Conservation (phyloP, 92 coral and sea anemone species). For the Diadumene lineata region DNA sequence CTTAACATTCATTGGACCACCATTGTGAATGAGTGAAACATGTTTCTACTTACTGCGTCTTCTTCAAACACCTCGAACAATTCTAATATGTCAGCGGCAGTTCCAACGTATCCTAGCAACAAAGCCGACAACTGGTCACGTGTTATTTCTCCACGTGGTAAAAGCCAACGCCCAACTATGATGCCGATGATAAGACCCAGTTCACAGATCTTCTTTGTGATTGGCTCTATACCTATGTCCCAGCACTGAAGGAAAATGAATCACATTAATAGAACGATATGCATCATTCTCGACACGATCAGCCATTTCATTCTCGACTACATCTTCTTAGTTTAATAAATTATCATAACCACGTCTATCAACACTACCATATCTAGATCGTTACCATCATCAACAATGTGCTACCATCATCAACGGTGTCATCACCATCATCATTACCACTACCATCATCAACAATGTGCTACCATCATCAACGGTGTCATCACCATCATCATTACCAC, state of each 20-base stretch:
- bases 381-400: background rate
- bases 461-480: background rate
- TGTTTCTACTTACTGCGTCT: slow-evolving; percentile 56
- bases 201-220: slow-evolving; percentile 82
- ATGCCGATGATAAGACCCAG: slow-evolving; percentile 89
- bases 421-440: background rate
- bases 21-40: background rate
- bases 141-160: slow-evolving; percentile 95
- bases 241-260: slow-evolving; percentile 58
- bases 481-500: background rate
- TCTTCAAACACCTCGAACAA: slow-evolving; percentile 93
- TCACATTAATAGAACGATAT: no score
- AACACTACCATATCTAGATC: background rate
- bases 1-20: no score
- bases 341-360: background rate
- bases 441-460: background rate
- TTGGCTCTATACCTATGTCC: slow-evolving; percentile 39
- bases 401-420: background rate
- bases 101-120: slow-evolving; percentile 96
- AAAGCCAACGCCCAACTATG: slow-evolving; percentile 93
- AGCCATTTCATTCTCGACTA: no score
- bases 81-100: slow-evolving; percentile 96
- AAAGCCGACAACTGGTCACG: slow-evolving; percentile 99
- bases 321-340: no score
- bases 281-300: no score